Evolutionary conservation across 2,888 invertebrate genomes (phyloP).

Genomic region (Sinelater perroti): DNA sequence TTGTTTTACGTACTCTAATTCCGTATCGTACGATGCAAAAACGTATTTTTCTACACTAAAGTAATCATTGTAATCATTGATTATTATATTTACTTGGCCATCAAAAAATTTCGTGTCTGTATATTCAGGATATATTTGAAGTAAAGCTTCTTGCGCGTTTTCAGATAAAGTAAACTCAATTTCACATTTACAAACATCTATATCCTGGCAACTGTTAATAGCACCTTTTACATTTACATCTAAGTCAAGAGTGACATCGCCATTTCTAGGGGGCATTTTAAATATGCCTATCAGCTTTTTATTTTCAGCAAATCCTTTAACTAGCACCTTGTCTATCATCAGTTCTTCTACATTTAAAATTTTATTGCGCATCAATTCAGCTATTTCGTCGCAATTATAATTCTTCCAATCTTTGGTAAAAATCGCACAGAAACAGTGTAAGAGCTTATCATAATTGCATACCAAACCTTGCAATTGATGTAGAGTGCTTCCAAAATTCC

Average conservation of each 20-base stretch:
- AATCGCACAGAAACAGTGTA: slow-evolving; percentile 10
- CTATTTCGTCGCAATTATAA: slow-evolving; percentile 11
- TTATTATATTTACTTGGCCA: neutral
- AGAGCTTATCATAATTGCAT: slow-evolving; percentile 10
- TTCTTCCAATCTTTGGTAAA: slow-evolving; percentile 18
- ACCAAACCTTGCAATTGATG: slow-evolving; percentile 8
- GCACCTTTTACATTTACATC: slow-evolving; percentile 12
- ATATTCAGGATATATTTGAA: slow-evolving; percentile 23
- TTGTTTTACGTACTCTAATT: neutral
- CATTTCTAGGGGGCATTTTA: slow-evolving; percentile 11
- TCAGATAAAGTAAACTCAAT: slow-evolving; percentile 20
- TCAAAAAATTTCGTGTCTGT: slow-evolving; percentile 17
- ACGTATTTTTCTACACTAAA: slow-evolving; percentile 18
- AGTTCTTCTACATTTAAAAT: slow-evolving; percentile 11
- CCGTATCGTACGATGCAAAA: slow-evolving; percentile 19
- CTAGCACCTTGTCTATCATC: neutral
- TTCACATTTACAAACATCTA: slow-evolving; percentile 10
- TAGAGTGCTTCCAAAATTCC: slow-evolving; percentile 12
- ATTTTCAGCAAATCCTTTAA: slow-evolving; percentile 5
- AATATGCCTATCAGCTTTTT: slow-evolving; percentile 15
- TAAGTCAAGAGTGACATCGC: neutral
- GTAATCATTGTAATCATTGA: neutral
- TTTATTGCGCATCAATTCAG: neutral
- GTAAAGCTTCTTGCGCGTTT: slow-evolving; percentile 1
- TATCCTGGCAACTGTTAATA: neutral